Evolutionary conservation across 2,888 invertebrate genomes (phyloP).

Genomic region (Asteroscopus sphinx): DNA sequence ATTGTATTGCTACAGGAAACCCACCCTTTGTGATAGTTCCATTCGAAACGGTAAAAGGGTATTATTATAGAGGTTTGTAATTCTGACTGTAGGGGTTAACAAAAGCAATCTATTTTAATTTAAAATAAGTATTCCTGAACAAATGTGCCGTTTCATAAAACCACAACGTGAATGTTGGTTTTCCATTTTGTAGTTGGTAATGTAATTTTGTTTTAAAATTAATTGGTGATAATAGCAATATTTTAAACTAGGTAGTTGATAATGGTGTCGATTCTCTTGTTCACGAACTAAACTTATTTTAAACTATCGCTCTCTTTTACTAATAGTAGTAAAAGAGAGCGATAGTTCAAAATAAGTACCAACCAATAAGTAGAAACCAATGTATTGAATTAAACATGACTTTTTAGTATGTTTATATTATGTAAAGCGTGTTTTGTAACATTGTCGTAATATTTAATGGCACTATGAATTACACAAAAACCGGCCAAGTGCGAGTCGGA

Average conservation of each 20-base stretch:
- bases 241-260: neutral
- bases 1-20: conserved; percentile 1
- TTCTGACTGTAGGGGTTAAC: conserved; percentile 11
- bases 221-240: neutral
- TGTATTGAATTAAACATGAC: no score
- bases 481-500: no score
- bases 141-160: conserved; percentile 11
- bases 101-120: conserved; percentile 38
- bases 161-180: conserved; percentile 1
- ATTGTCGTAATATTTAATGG: no score
- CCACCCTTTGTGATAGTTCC: conserved; percentile 9
- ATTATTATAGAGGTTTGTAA: conserved; percentile 2
- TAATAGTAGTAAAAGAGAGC: no score
- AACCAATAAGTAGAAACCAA: no score
- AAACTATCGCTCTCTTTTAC: no score
- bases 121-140: conserved; percentile 23
- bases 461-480: no score
- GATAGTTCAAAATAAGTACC: no score
- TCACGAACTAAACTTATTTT: no score
- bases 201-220: conserved; percentile 2
- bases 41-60: conserved; percentile 6
- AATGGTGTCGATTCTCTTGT: no score
- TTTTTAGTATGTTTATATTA: no score
- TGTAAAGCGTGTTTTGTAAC: no score
- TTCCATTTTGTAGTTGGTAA: neutral